A percentile compares a stretch with the other conserved stretches of the same genome.
These are phyloP conservation scores for Meriones psammophilus DNA, from an alignment of 2,797 vertebrate species.

Conservation along the genomic window DNA sequence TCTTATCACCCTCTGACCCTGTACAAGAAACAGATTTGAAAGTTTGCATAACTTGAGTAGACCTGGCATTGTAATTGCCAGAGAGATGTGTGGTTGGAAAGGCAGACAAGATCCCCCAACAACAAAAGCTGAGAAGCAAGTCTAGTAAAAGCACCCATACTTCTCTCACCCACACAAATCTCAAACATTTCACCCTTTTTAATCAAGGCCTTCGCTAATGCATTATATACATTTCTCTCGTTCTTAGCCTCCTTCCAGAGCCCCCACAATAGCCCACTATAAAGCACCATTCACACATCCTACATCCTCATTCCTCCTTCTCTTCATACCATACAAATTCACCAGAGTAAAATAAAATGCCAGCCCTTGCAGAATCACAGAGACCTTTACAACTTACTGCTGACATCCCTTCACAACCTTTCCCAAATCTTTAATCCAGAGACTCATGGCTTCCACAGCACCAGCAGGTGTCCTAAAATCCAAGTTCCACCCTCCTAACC, in stretches of 20 bases:
- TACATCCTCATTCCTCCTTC: not conserved
- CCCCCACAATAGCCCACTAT: constrained; percentile 33
- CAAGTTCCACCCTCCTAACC: too few species aligned
- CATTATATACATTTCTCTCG: constrained; percentile 70
- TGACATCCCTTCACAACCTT: accelerated
- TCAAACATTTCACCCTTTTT: constrained; percentile 58
- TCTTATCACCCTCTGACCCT: not conserved
- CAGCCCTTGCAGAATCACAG: constrained; percentile 2
- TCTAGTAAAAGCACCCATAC: not conserved
- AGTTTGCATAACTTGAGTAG: not conserved
- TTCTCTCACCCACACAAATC: constrained; percentile 44
- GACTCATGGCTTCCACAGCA: not conserved
- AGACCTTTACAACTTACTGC: not conserved
- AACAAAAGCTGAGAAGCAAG: not conserved
- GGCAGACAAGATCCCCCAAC: not conserved
- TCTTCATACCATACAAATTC: not conserved
- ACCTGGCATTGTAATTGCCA: not conserved
- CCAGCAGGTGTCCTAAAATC: not conserved
- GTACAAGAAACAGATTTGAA: not conserved
- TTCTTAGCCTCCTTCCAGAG: constrained; percentile 62
- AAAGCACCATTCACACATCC: not conserved
- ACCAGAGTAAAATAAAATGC: not conserved
- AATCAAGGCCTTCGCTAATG: constrained; percentile 1
- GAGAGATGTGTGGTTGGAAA: not conserved
- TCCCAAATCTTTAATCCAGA: not conserved